Percentiles rank a stretch among this genome's conserved stretches.
phyloP scores from a whole-genome alignment of 2,888 invertebrate genomes.

The Heliconius sara region DNA sequence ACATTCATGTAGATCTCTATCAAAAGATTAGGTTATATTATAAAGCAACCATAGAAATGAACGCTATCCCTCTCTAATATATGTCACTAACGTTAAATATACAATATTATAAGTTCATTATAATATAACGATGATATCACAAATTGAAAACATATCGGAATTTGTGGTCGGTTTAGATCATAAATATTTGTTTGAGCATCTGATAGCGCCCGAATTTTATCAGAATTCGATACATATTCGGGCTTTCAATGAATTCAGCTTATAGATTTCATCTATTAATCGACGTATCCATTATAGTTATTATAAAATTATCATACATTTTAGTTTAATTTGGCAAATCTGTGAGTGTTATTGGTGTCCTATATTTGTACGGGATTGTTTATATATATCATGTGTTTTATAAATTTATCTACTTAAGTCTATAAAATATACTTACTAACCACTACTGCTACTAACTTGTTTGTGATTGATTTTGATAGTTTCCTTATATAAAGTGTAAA shows the following conservation, averaged over 20 bases:
- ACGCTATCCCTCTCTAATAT: background rate
- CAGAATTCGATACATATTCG: background rate
- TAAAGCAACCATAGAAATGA: background rate
- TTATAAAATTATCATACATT: constrained; percentile 4
- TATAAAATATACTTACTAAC: too few relatives aligned
- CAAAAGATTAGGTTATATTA: background rate
- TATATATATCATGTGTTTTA: too few relatives aligned
- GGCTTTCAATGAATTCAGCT: background rate
- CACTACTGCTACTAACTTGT: too few relatives aligned
- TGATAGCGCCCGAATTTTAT: constrained; percentile 10
- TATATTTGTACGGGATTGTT: background rate
- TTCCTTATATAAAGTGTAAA: too few relatives aligned
- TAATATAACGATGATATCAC: background rate
- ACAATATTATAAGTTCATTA: constrained; percentile 1
- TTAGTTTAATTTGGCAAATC: background rate
- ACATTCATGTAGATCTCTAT: too few relatives aligned
- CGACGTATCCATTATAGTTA: constrained; percentile 11
- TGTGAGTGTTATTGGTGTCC: background rate
- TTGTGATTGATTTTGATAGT: too few relatives aligned
- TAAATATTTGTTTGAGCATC: constrained; percentile 19
- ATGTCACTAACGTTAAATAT: background rate
- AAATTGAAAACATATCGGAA: constrained; percentile 10
- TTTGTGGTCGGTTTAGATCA: constrained; percentile 26
- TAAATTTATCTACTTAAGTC: too few relatives aligned
- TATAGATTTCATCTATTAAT: background rate